Evolutionary conservation across 2,113 vertebrate genomes (phyloP), one percentile per base, ranked within the genome.

Genomic region (Aepyceros melampus): DNA sequence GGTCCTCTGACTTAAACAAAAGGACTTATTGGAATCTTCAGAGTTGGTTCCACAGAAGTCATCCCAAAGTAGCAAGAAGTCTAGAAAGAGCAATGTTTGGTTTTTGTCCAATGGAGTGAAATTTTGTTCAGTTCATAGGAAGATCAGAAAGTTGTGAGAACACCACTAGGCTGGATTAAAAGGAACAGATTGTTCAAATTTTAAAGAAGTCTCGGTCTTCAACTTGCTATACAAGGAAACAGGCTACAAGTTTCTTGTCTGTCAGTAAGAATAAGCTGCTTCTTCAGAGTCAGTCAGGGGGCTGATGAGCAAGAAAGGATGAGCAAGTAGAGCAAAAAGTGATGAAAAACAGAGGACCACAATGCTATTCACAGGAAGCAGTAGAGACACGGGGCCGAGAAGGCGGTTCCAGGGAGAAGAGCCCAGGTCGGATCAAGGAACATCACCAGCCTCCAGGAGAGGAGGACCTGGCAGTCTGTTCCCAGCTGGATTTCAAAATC

Each of bases 141-240:
- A 92, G 85, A 96, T 90, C 86, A 95, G 43, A 58, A 58, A 84
- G 43, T 45, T 95, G 82, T 71, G 29, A 92, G 90, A 79, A 58
- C 53, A 82, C 11, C 71, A 49, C 19, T 71, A 71, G 53, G 45
- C 31, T 91, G 19, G 40, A 88, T 60, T 71, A 67, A 97, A 91
- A 90, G 58, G 21, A 25, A 89, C 47, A 91, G 12, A 43, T 15
- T 82, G 25, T 82, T 94, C n/a, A 79, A 49, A 74, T 4, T 95
- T 40, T 67, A 81, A 95, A 93, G 90, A 47, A 16, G 15, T 56
- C 21, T 91, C 53, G 43, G 21, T 74, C 81, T 96, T 94, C 76
- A 90, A 40, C 79, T 84, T 60, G 43, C 25, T 58, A 45, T 43
- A 27, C 25, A 55, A 92, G 19, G 8, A 92, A 74, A 78, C 9